Evolutionary conservation across 2,113 vertebrate genomes (phyloP), one percentile per base, ranked within the genome.

Genomic region (Paedocypris sp.): DNA sequence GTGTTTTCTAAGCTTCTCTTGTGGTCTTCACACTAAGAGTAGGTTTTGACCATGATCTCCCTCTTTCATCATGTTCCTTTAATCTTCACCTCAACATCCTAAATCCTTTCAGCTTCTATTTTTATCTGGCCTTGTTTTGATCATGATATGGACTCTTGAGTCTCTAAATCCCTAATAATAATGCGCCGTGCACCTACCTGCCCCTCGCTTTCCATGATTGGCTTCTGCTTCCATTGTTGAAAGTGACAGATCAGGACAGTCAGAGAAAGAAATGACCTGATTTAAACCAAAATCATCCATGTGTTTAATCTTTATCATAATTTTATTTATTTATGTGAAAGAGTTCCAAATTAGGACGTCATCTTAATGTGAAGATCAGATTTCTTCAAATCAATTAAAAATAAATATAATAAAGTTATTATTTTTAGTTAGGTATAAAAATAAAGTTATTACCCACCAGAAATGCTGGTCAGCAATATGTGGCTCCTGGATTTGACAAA

Each of bases 161-260:
- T 62, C 53, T 71, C 58, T 71, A 59, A 60, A 74, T 70, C 57
- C 15, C 38, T 66, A 52, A 66, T 68, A n/a, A n/a, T n/a, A 46
- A 68, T 45, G 62, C 53, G 39, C 47, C 26, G 32, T 60, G 50
- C 31, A 47, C 16, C 12, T 63, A 13, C 5, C 4, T 11, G 41
- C 19, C 36, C 20, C 26, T 5, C 43, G 26, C 52, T 25, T 42
- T 45, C 35, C 20, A 48, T 33, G 46, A 11, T 20, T 10, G 7
- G 7, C 38, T 47, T 12, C 6, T 56, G 50, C 39, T 42, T 29
- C 28, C 28, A 64, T 47, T 64, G 60, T 52, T 51, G 28, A 53
- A 64, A 41, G 60, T 42, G 31, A 11, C 29, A 51, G 4, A 41
- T 31, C 50, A 56, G 62, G 28, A 56, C 62, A 62, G 11, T 36